Percentiles rank a stretch among this genome's conserved stretches.
These are phyloP conservation scores for Anguilla rostrata DNA, from an alignment of 2,113 vertebrate genomes.

Conservation along the genomic window DNA sequence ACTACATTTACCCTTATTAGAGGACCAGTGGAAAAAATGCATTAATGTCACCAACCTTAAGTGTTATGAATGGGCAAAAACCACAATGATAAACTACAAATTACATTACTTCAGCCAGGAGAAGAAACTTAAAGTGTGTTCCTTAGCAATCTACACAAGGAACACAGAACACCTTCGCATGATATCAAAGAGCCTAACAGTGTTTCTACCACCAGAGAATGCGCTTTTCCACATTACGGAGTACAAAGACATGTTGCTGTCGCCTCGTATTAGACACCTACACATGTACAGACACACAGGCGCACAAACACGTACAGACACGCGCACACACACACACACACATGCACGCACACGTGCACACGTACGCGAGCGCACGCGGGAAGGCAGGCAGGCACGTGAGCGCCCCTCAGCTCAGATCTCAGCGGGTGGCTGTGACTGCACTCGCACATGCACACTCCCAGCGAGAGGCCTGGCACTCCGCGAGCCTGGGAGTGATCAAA, in stretches of 20 bases:
- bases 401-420: background rate
- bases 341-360: constrained; percentile 13
- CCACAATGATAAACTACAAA: background rate
- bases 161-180: background rate
- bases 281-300: background rate
- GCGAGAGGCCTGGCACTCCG: background rate
- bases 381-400: background rate
- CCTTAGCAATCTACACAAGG: background rate
- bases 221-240: background rate
- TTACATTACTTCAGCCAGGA: background rate
- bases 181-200: background rate
- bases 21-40: background rate
- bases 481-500: constrained; percentile 3
- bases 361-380: background rate
- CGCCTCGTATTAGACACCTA: background rate
- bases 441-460: background rate
- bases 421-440: background rate
- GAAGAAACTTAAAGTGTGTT: background rate
- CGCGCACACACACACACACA: constrained; percentile 11
- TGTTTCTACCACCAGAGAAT: background rate
- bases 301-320: constrained; percentile 12
- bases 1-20: background rate
- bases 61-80: background rate
- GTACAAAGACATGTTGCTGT: background rate
- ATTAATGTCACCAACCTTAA: background rate